Evolutionary conservation across 2,113 vertebrate genomes (phyloP).

Genomic region (Osmerus mordax): DNA sequence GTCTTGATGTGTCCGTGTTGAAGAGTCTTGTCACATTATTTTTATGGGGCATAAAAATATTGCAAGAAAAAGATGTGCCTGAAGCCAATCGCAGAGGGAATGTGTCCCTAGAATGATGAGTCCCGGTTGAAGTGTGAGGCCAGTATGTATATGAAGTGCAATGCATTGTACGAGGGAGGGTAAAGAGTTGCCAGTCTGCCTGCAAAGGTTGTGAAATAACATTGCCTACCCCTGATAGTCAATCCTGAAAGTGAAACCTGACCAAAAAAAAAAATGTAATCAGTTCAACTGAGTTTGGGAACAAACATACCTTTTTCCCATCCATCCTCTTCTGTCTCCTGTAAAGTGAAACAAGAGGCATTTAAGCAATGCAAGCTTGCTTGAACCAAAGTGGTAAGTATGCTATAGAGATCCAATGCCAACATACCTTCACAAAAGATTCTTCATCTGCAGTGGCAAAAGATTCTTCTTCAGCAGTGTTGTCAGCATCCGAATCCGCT

Average conservation of each 20-base stretch:
- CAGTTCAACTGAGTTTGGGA: slow-evolving; percentile 10
- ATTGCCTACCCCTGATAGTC: too few species aligned
- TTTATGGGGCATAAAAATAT: neutral
- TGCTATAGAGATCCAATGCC: neutral
- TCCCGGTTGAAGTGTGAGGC: neutral
- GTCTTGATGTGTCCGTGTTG: slow-evolving; percentile 4
- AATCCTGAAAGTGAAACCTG: too few species aligned
- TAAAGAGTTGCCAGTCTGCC: slow-evolving; percentile 31
- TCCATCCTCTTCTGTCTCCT: slow-evolving; percentile 90
- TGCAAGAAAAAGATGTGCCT: slow-evolving; percentile 17
- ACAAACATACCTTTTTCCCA: slow-evolving; percentile 93
- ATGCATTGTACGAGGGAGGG: slow-evolving; percentile 8
- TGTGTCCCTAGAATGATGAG: neutral
- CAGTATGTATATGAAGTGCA: slow-evolving; percentile 16
- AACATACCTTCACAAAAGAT: neutral
- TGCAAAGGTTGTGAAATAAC: neutral
- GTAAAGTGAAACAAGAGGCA: slow-evolving; percentile 58
- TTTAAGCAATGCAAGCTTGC: slow-evolving; percentile 9
- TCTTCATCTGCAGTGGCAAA: slow-evolving; percentile 60
- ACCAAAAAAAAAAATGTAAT: slow-evolving; percentile 13
- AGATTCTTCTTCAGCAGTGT: slow-evolving; percentile 81
- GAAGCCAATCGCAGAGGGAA: slow-evolving; percentile 8
- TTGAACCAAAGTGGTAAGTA: slow-evolving; percentile 6
- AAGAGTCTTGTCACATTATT: too few species aligned
- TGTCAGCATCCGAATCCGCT: slow-evolving; percentile 83